Percentiles rank a stretch among this genome's conserved stretches.
Conservation (phyloP, 2,888 invertebrate species). For the Chrysolina americana region DNA sequence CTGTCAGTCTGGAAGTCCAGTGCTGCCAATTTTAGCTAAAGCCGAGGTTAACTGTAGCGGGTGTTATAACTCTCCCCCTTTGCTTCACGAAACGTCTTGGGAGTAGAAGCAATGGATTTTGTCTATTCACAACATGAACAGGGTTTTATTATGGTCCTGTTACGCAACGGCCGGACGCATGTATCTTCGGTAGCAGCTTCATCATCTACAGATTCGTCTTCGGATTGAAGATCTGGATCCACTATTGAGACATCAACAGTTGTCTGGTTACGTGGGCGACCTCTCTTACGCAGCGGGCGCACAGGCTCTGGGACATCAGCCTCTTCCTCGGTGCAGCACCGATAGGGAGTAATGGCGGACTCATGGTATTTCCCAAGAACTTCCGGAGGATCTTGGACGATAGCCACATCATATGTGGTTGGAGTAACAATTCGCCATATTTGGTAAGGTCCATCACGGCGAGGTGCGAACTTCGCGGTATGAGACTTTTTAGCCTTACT, state of each 20-base stretch:
- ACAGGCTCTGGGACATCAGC: neutral
- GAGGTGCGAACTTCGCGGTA: slow-evolving; percentile 35
- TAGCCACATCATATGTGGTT: slow-evolving; percentile 18
- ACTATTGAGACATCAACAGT: no score
- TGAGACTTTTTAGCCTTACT: slow-evolving; percentile 24
- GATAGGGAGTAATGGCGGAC: slow-evolving; percentile 13
- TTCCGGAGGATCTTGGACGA: neutral
- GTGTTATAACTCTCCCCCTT: neutral
- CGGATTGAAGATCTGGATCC: neutral
- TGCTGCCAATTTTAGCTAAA: neutral
- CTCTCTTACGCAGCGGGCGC: neutral
- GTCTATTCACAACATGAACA: no score
- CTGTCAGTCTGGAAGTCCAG: no score
- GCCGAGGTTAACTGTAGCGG: neutral
- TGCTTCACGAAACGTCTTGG: neutral
- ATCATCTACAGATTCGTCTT: neutral
- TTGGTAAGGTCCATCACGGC: slow-evolving; percentile 31
- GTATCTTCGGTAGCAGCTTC: neutral
- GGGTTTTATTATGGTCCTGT: no score
- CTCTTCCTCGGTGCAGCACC: neutral
- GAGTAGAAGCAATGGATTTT: no score
- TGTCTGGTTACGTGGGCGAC: no score
- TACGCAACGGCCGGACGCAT: no score
- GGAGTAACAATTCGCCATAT: slow-evolving; percentile 14
- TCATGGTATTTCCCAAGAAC: slow-evolving; percentile 26